Evolutionary conservation across 2,113 vertebrate species (phyloP).

Genomic region (Micronycteris hirsuta): DNA sequence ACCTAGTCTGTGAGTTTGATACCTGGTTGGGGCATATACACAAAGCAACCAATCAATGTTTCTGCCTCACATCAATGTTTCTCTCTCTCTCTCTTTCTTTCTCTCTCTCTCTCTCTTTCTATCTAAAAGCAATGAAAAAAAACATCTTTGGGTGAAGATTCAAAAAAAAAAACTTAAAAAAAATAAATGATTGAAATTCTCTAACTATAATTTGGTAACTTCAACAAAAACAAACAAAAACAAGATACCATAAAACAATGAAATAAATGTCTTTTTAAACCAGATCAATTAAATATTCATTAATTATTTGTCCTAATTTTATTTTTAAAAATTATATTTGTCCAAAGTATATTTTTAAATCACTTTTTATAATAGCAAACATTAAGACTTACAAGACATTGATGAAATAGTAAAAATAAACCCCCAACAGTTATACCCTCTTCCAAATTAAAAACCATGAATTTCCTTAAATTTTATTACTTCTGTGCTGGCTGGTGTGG

Average conservation of each 20-base stretch:
- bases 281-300: background rate
- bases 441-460: background rate
- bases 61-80: no score
- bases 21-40: no score
- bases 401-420: slow-evolving; percentile 13
- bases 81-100: no score
- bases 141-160: no score
- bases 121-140: no score
- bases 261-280: background rate
- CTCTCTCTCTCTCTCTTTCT: no score
- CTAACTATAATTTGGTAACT: background rate
- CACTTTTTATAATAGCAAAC: background rate
- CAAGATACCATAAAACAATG: background rate
- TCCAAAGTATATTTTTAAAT: background rate
- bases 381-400: background rate
- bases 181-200: background rate
- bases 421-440: background rate
- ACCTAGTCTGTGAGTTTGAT: no score
- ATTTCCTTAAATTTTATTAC: background rate
- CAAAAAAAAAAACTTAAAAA: background rate
- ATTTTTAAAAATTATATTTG: no score
- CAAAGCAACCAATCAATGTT: no score
- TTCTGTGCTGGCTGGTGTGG: background rate
- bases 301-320: background rate
- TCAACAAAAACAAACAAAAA: background rate